phyloP scores from a whole-genome alignment of 2,113 vertebrate species.

The Triplophysa tibetana region DNA sequence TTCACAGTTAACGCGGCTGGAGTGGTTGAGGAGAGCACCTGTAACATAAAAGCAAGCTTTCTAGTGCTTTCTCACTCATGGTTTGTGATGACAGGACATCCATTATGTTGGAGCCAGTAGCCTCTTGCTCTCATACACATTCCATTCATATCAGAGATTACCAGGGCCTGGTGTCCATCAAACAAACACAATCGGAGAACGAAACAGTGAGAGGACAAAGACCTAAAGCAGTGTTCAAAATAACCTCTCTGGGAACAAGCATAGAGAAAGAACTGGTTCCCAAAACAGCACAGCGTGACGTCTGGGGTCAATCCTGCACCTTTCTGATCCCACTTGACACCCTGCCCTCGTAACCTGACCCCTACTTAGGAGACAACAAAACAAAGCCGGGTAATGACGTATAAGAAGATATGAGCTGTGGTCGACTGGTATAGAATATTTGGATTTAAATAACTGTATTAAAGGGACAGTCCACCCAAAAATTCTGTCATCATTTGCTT shows the following conservation, averaged over 20 bases:
- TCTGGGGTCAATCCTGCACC: conserved; percentile 2
- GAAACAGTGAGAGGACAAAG: not conserved
- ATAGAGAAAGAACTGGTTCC: not conserved
- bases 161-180: conserved; percentile 58
- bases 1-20: not conserved
- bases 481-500: too few species aligned
- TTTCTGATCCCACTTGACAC: not conserved
- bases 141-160: conserved; percentile 70
- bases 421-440: not conserved
- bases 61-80: conserved; percentile 5
- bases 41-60: conserved; percentile 23
- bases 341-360: conserved; percentile 1
- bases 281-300: conserved; percentile 6
- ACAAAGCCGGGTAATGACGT: not conserved
- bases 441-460: not conserved
- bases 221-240: not conserved
- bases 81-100: conserved; percentile 26
- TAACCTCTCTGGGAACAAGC: not conserved
- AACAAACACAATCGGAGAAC: conserved; percentile 1
- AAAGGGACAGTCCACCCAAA: too few species aligned
- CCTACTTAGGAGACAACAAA: not conserved
- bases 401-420: not conserved
- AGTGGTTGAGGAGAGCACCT: not conserved
- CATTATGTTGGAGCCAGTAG: conserved; percentile 21
- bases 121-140: conserved; percentile 57